Percentiles rank a stretch among this genome's conserved stretches.
These are phyloP conservation scores for Marisa cornuarietis DNA, from an alignment of 1,140 invertebrate genomes.

Conservation along the genomic window DNA sequence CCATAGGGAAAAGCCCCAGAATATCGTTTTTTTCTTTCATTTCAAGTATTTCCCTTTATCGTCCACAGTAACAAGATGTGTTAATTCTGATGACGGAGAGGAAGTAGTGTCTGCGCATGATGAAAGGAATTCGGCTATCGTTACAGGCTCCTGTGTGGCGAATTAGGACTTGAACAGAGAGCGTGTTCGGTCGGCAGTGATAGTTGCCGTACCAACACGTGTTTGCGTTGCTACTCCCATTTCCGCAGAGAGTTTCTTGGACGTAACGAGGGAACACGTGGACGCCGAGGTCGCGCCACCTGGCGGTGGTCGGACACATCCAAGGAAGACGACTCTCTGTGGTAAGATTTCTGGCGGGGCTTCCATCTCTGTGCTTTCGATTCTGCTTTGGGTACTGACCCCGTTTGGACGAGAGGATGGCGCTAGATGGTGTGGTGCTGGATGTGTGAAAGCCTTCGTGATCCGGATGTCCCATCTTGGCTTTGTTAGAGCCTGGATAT, in stretches of 20 bases:
- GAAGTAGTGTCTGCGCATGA: conserved; percentile 23
- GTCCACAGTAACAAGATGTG: conserved; percentile 6
- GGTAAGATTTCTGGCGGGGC: not conserved
- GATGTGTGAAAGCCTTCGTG: too few species aligned
- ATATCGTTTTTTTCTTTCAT: too few species aligned
- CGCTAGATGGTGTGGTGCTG: not conserved
- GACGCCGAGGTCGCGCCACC: conserved; percentile 13
- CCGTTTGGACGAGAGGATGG: not conserved
- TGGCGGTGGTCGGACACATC: conserved; percentile 1
- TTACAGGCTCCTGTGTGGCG: conserved; percentile 17
- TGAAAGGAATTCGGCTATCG: conserved; percentile 8
- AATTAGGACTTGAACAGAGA: conserved; percentile 12
- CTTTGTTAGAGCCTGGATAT: not conserved
- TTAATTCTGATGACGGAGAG: conserved; percentile 18
- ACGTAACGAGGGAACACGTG: conserved; percentile 24
- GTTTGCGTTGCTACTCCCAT: not conserved
- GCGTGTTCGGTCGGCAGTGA: conserved; percentile 5
- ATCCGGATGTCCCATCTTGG: not conserved
- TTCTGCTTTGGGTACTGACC: not conserved
- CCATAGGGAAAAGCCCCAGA: too few species aligned
- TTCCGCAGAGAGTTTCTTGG: conserved; percentile 10
- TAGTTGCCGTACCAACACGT: conserved; percentile 18
- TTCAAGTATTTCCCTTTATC: not conserved
- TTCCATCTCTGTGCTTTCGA: not conserved
- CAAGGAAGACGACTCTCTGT: not conserved